phyloP scores from a whole-genome alignment of 2,797 vertebrate species.

The Pachyuromys duprasi region DNA sequence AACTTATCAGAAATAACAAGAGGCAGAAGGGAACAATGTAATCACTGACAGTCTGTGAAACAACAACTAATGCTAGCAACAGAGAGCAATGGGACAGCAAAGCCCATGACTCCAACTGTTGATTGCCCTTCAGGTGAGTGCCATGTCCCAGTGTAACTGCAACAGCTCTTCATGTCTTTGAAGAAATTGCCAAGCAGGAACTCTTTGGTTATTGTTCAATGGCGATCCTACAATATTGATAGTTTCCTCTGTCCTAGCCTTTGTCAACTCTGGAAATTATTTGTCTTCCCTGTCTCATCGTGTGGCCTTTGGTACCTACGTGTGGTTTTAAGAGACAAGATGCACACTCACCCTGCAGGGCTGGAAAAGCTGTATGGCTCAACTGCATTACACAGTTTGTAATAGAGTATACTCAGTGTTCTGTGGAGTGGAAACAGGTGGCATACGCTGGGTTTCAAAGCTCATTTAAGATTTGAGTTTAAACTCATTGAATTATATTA shows the following conservation, averaged over 20 bases:
- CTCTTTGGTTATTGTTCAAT: background rate
- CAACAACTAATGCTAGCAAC: background rate
- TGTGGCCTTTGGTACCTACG: background rate
- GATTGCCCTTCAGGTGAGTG: background rate
- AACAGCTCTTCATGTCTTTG: background rate
- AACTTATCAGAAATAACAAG: background rate
- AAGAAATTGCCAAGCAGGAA: background rate
- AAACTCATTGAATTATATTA: background rate
- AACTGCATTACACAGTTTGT: background rate
- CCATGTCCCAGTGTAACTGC: background rate
- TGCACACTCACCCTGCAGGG: background rate
- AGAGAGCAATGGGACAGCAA: background rate
- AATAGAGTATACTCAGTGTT: background rate
- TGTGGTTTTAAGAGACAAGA: background rate
- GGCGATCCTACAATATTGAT: background rate
- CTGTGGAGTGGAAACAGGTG: background rate
- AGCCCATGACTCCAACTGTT: background rate
- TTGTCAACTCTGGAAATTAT: background rate
- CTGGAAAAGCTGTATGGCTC: background rate
- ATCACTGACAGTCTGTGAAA: background rate
- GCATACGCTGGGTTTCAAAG: background rate
- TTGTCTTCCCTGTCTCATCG: background rate
- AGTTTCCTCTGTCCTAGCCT: too few species aligned
- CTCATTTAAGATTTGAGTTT: background rate
- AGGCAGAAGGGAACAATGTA: background rate